Evolutionary conservation across 2,797 vertebrate species (phyloP).

Genomic region (Pteronotus mesoamericanus): DNA sequence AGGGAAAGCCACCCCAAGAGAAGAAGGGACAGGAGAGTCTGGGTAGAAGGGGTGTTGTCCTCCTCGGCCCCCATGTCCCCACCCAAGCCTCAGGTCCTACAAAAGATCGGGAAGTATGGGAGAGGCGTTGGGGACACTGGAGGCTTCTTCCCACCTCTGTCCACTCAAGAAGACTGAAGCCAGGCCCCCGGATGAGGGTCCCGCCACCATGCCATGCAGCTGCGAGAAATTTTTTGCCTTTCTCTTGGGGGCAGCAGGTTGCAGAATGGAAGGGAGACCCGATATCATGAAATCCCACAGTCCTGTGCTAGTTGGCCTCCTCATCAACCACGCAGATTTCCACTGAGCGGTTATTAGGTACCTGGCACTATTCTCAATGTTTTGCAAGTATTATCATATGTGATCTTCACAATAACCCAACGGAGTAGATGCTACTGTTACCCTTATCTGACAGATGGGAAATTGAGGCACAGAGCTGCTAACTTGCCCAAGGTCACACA

Average conservation of each 20-base stretch:
- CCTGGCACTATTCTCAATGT: background rate
- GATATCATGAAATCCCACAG: background rate
- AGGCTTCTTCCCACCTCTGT: background rate
- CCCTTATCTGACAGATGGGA: background rate
- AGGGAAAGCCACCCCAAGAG: background rate
- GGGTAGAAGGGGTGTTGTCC: background rate
- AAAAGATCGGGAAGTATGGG: background rate
- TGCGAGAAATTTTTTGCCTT: background rate
- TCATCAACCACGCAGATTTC: background rate
- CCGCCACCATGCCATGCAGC: no score
- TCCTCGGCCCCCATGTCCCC: background rate
- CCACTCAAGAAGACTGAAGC: background rate
- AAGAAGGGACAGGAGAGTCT: background rate
- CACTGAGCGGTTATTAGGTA: fast-evolving
- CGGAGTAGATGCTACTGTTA: background rate
- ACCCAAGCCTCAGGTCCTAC: background rate
- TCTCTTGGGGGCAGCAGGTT: background rate
- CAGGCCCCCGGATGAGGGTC: background rate
- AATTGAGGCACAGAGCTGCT: background rate
- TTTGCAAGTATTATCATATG: no score
- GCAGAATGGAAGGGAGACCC: background rate
- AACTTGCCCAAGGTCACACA: background rate
- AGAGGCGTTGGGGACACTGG: background rate
- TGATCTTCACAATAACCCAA: background rate
- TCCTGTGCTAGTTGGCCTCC: background rate